These are phyloP conservation scores for Calosoma granatense DNA, from an alignment of 1,140 invertebrate species.

Conservation along the genomic window DNA sequence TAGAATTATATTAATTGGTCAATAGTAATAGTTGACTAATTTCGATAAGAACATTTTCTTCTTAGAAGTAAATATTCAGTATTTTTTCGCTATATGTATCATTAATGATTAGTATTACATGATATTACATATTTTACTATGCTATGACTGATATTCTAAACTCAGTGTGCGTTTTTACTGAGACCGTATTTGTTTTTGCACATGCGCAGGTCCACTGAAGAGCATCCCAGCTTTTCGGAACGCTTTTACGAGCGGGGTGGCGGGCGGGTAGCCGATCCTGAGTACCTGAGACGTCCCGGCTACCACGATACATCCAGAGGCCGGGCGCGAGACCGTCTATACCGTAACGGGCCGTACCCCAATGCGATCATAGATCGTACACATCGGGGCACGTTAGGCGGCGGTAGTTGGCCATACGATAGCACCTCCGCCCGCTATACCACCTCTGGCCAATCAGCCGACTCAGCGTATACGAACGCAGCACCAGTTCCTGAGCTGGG, in stretches of 20 bases:
- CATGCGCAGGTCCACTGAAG: conserved; percentile 40
- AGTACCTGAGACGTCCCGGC: conserved; percentile 21
- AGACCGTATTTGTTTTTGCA: no score
- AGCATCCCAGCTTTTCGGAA: conserved; percentile 27
- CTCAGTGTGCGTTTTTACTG: no score
- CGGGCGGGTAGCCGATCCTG: conserved; percentile 25
- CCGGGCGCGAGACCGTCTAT: conserved; percentile 32
- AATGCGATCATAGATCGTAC: conserved; percentile 34
- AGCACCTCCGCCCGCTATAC: conserved; percentile 13
- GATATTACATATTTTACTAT: no score
- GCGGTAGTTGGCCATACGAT: conserved; percentile 29
- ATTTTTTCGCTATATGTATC: no score
- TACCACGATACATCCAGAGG: conserved; percentile 28
- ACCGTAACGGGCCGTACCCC: conserved; percentile 38
- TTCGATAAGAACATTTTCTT: no score
- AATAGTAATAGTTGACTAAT: no score
- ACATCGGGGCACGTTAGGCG: conserved; percentile 25
- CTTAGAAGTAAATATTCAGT: no score
- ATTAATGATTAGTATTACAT: no score
- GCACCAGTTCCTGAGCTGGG: conserved; percentile 29
- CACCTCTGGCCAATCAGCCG: conserved; percentile 14
- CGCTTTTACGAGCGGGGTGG: conserved; percentile 40
- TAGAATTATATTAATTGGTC: not conserved
- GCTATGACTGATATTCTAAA: no score
- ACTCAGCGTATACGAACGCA: conserved; percentile 32